phyloP scores from a whole-genome alignment of 1,140 invertebrate species.

The Apis mellifera region DNA sequence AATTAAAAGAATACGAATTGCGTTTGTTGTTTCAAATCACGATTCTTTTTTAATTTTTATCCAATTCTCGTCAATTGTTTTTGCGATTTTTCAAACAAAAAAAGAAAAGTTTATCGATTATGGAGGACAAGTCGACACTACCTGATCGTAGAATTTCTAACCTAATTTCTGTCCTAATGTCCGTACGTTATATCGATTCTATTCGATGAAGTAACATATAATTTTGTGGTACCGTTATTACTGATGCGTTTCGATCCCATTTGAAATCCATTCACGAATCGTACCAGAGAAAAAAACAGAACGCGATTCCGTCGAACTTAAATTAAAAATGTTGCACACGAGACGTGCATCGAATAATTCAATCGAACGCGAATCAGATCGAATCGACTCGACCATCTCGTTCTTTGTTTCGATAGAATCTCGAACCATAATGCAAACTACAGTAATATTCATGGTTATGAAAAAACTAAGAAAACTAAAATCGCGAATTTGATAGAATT shows the following conservation, averaged over 20 bases:
- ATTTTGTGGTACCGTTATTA: constrained; percentile 22
- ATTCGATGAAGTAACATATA: constrained; percentile 7
- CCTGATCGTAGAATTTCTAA: neutral
- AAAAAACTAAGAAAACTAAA: too few species aligned
- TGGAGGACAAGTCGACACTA: neutral
- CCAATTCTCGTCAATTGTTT: neutral
- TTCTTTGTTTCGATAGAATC: neutral
- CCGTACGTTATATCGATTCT: neutral
- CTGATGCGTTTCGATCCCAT: constrained; percentile 27
- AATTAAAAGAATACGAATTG: neutral
- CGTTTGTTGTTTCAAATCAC: neutral
- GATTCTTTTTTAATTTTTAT: neutral
- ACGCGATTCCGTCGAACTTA: constrained; percentile 53
- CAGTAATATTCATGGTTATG: constrained; percentile 31
- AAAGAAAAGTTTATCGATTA: neutral
- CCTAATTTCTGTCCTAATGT: neutral
- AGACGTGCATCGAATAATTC: constrained; percentile 59
- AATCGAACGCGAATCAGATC: constrained; percentile 5
- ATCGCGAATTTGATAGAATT: neutral
- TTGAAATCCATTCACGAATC: constrained; percentile 54
- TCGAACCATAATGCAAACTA: neutral
- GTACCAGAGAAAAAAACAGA: constrained; percentile 17
- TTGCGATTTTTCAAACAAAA: neutral
- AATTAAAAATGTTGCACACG: constrained; percentile 61
- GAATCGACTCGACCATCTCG: neutral